A percentile compares a stretch with the other conserved stretches of the same genome.
These are phyloP conservation scores for Heteromurus nitidus DNA, from an alignment of 2,888 invertebrate genomes.

Conservation along the genomic window DNA sequence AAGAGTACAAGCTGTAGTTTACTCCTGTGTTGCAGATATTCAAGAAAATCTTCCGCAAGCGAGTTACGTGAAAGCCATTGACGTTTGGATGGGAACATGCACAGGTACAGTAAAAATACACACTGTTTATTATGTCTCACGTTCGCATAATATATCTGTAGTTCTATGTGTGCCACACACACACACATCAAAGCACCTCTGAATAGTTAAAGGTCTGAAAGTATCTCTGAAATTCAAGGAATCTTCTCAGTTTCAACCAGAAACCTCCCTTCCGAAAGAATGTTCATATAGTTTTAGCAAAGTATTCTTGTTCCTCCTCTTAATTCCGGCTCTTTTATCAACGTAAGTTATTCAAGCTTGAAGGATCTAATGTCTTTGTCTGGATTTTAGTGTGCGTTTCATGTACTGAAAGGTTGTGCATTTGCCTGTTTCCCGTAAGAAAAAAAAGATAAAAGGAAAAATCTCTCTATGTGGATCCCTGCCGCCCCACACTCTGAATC, in stretches of 20 bases:
- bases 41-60: conserved; percentile 76
- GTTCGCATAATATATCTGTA: neutral
- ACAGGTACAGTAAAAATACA: too few relatives aligned
- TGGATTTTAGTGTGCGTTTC: neutral
- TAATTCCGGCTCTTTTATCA: too few relatives aligned
- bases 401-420: neutral
- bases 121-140: neutral
- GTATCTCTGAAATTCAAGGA: neutral
- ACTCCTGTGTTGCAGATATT: conserved; percentile 75
- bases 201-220: neutral
- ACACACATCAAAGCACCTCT: too few relatives aligned
- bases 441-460: neutral
- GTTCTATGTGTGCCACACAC: too few relatives aligned
- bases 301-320: too few relatives aligned
- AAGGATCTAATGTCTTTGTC: conserved; percentile 1
- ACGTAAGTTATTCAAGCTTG: too few relatives aligned
- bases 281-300: too few relatives aligned
- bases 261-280: neutral
- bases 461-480: neutral
- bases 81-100: conserved; percentile 76
- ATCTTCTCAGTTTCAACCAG: neutral
- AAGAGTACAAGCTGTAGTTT: too few relatives aligned
- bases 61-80: conserved; percentile 75
- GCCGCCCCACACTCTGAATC: too few relatives aligned
- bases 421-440: neutral